Conservation (phyloP, 2,888 invertebrate genomes). For the Agrotis segetum region DNA sequence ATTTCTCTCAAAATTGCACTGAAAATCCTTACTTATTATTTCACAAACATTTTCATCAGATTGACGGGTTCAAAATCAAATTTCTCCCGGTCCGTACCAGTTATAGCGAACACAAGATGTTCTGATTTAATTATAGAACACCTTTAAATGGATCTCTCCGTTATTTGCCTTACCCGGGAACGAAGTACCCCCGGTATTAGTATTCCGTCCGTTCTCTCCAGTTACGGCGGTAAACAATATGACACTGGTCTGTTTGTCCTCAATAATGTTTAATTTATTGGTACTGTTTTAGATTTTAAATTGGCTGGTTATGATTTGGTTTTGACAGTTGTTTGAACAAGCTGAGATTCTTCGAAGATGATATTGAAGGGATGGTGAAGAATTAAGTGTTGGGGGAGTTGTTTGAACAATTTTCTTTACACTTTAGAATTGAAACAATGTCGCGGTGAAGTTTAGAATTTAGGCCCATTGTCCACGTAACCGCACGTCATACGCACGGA, state of each 20-base stretch:
- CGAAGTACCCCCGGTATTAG: slow-evolving; percentile 66
- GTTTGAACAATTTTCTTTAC: no score
- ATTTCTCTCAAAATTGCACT: slow-evolving; percentile 15
- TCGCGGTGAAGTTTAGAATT: no score
- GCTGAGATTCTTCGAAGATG: not conserved
- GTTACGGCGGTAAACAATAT: slow-evolving; percentile 72
- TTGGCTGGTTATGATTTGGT: slow-evolving; percentile 54
- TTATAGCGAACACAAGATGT: slow-evolving; percentile 69
- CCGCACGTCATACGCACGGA: no score
- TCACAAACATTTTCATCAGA: slow-evolving; percentile 32
- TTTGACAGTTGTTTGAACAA: slow-evolving; percentile 13
- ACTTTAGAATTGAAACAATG: no score
- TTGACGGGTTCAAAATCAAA: slow-evolving; percentile 55
- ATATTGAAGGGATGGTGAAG: not conserved
- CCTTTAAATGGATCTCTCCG: slow-evolving; percentile 64
- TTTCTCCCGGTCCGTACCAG: slow-evolving; percentile 58
- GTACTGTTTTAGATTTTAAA: slow-evolving; percentile 56
- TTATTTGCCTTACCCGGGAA: slow-evolving; percentile 68
- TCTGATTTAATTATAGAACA: slow-evolving; percentile 72
- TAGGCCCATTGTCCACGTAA: no score
- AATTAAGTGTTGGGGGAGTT: not conserved
- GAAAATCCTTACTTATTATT: slow-evolving; percentile 10
- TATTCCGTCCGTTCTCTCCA: slow-evolving; percentile 66
- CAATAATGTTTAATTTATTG: slow-evolving; percentile 62
- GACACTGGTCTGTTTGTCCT: slow-evolving; percentile 57